Evolutionary conservation across 2,797 vertebrate species (phyloP), one percentile per base, ranked within the genome.

Genomic region (Cryptoblepharus egeriae): DNA sequence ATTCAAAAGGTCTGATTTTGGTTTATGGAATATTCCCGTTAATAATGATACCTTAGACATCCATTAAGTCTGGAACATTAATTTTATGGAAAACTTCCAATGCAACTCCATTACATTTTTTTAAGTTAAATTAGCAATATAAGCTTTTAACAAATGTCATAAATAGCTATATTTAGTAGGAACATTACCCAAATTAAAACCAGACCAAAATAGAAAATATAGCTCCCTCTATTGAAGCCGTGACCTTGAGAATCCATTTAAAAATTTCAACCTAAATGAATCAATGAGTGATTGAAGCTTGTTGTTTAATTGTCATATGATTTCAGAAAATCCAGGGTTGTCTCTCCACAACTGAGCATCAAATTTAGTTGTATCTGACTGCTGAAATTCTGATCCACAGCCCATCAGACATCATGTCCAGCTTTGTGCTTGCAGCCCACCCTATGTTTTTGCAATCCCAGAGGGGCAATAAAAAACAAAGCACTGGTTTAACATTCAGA

Each of bases 41-140:
- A 95, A 95, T 95, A 96, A 95, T 87, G 91, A 95, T 96, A 95
- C 93, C 93, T 95, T 91, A 95, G 94, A 94, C 91, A 95, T 96
- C 95, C 96, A 96, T 96, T 96, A 95, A 95, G 91, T 92, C 92
- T 93, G 94, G 94, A 87, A 95, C 94, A 95, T 96, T 95, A 95
- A 95, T 95, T 96, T 95, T 93, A 95, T 96, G 95, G 95, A 96
- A 96, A 95, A 95, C 93, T 94, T 94, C 93, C 93, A 96, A 94
- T 95, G 90, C 84, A 94, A 95, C 90, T 94, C 95, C 94, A 96
- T 96, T 96, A 96, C 93, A 86, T 81, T 89, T 95, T 94, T 93
- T 75, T 55, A 55, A 88, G 90, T 81, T 94, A 96, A 96, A 95
- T 96, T 96, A 94, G 94, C 90, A 93, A 93, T 92, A 93, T 91